Evolutionary conservation across 2,888 invertebrate species (phyloP).

Genomic region (Phanerotoma sp.): DNA sequence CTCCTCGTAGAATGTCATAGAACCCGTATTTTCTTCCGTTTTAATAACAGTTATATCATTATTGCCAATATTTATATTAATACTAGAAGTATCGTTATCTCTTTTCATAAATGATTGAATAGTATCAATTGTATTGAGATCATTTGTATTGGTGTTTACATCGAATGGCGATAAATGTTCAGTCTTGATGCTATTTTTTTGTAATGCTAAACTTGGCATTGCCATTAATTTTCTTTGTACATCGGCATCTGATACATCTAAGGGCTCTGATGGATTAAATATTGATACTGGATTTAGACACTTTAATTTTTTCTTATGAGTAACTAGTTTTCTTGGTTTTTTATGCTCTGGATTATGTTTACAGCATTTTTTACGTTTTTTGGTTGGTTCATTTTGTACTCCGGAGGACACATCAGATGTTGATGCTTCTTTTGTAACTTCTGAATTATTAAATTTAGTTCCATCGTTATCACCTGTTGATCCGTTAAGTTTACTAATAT

Average conservation of each 20-base stretch:
- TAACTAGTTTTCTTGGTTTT: slow-evolving; percentile 48
- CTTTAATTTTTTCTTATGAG: slow-evolving; percentile 48
- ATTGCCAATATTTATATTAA: too few relatives aligned
- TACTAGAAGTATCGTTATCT: too few relatives aligned
- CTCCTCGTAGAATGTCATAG: too few relatives aligned
- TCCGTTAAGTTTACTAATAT: slow-evolving; percentile 23
- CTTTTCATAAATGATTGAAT: too few relatives aligned
- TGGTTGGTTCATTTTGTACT: slow-evolving; percentile 33
- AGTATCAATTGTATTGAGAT: neutral
- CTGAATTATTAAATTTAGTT: slow-evolving; percentile 26
- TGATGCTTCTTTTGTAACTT: slow-evolving; percentile 43
- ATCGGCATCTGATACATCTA: slow-evolving; percentile 48
- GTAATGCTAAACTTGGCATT: slow-evolving; percentile 41
- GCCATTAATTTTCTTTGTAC: slow-evolving; percentile 48
- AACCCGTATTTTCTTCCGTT: too few relatives aligned
- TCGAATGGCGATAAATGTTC: too few relatives aligned
- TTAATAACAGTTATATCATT: neutral
- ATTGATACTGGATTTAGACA: slow-evolving; percentile 24
- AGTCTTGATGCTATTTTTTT: slow-evolving; percentile 24
- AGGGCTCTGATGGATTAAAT: slow-evolving; percentile 35
- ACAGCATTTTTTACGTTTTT: slow-evolving; percentile 48
- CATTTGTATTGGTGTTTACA: neutral
- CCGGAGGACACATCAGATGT: slow-evolving; percentile 36
- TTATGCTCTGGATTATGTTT: slow-evolving; percentile 40
- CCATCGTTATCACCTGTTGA: slow-evolving; percentile 14